These are phyloP conservation scores for Callimorpha dominula DNA, from an alignment of 2,888 invertebrate species.

Conservation along the genomic window DNA sequence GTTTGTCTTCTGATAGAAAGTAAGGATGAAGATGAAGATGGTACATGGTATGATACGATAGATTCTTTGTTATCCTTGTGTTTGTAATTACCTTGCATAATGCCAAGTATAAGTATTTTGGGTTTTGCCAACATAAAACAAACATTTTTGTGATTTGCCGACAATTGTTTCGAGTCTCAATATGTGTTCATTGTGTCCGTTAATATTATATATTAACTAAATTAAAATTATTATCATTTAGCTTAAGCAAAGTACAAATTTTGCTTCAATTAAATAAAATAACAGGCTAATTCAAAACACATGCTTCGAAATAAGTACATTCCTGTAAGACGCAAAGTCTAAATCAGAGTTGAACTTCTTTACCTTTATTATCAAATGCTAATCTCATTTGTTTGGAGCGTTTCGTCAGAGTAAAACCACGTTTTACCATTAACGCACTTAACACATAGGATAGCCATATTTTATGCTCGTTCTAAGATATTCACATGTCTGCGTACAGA, in stretches of 20 bases:
- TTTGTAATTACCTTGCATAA: too few relatives aligned
- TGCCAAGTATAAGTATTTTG: too few relatives aligned
- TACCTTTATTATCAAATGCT: background rate
- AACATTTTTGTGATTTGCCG: background rate
- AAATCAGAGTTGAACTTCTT: constrained; percentile 13
- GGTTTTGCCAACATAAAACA: too few relatives aligned
- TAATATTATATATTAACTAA: background rate
- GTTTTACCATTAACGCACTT: constrained; percentile 31
- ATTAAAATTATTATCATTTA: background rate
- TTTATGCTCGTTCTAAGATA: constrained; percentile 17
- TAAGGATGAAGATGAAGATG: too few relatives aligned
- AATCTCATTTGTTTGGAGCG: constrained; percentile 8
- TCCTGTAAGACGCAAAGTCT: background rate
- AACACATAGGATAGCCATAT: constrained; percentile 23
- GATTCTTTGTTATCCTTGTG: too few relatives aligned
- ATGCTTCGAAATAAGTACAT: background rate
- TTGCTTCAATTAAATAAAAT: background rate
- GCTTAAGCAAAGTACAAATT: background rate
- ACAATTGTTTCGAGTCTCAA: background rate
- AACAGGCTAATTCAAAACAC: too few relatives aligned
- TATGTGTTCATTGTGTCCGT: background rate
- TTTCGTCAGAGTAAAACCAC: constrained; percentile 18
- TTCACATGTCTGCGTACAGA: background rate
- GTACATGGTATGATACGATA: too few relatives aligned
- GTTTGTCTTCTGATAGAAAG: too few relatives aligned